Evolutionary conservation across 2,113 vertebrate species (phyloP).

Genomic region (Panurus biarmicus): DNA sequence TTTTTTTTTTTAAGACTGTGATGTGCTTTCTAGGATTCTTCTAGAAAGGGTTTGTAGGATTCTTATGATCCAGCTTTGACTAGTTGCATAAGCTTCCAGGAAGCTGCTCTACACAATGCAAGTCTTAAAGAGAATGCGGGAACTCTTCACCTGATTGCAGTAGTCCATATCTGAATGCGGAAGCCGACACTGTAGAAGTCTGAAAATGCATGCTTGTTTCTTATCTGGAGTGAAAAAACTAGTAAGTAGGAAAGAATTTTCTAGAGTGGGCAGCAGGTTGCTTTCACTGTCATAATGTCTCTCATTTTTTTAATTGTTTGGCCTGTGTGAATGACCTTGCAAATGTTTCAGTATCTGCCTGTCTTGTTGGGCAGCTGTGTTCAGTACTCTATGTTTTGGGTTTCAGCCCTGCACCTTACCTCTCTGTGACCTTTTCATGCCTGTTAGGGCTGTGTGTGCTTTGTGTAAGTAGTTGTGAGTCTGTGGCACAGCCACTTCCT

Average conservation of each 20-base stretch:
- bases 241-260: not conserved
- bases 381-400: not conserved
- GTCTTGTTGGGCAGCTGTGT: not conserved
- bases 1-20: not conserved
- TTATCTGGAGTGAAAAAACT: not conserved
- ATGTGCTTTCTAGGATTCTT: constrained; percentile 57
- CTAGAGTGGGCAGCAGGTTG: not conserved
- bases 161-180: not conserved
- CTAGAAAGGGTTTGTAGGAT: not conserved
- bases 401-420: not conserved
- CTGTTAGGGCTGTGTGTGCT: not conserved
- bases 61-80: constrained; percentile 20
- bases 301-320: not conserved
- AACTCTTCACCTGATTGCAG: not conserved
- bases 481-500: not conserved
- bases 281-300: not conserved
- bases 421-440: not conserved
- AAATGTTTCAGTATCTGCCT: not conserved
- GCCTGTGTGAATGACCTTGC: not conserved
- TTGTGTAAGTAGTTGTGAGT: not conserved
- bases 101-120: not conserved
- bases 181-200: not conserved
- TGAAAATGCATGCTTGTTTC: not conserved
- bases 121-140: not conserved
- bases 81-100: constrained; percentile 29